Evolutionary conservation across 2,888 invertebrate genomes (phyloP).

Genomic region (Scaeva pyrastri): DNA sequence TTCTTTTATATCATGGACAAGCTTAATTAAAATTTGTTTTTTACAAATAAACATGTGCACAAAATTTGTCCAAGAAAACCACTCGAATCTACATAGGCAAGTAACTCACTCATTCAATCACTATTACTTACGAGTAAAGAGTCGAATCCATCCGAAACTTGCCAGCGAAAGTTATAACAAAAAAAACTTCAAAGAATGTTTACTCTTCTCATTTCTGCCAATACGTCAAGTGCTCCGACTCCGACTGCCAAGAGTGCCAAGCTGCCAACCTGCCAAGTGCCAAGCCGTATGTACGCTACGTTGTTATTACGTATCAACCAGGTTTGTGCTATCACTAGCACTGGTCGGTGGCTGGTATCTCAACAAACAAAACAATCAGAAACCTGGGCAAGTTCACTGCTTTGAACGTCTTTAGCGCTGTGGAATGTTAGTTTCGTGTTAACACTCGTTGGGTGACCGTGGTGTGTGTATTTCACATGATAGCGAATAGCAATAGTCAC

Average conservation of each 20-base stretch:
- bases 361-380: slow-evolving; percentile 62
- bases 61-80: slow-evolving; percentile 26
- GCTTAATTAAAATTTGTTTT: background rate
- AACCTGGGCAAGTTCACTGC: slow-evolving; percentile 69
- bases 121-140: background rate
- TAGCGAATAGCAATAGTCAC: slow-evolving; percentile 40
- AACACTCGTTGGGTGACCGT: slow-evolving; percentile 66
- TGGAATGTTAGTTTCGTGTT: slow-evolving; percentile 73
- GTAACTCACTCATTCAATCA: slow-evolving; percentile 57
- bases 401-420: slow-evolving; percentile 62
- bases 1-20: too few species aligned
- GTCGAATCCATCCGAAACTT: slow-evolving; percentile 43
- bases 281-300: background rate
- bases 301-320: slow-evolving; percentile 32
- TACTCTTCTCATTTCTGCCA: slow-evolving; percentile 41
- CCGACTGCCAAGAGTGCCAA: background rate
- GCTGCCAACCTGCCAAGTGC: too few species aligned
- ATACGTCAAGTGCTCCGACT: slow-evolving; percentile 8
- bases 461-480: slow-evolving; percentile 57
- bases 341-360: background rate
- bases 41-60: background rate
- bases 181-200: slow-evolving; percentile 60
- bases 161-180: slow-evolving; percentile 71
- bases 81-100: slow-evolving; percentile 35
- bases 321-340: slow-evolving; percentile 44